Base-by-base conservation (phyloP, 1,140 invertebrate genomes). In the Pogonomyrmex barbatus region DNA sequence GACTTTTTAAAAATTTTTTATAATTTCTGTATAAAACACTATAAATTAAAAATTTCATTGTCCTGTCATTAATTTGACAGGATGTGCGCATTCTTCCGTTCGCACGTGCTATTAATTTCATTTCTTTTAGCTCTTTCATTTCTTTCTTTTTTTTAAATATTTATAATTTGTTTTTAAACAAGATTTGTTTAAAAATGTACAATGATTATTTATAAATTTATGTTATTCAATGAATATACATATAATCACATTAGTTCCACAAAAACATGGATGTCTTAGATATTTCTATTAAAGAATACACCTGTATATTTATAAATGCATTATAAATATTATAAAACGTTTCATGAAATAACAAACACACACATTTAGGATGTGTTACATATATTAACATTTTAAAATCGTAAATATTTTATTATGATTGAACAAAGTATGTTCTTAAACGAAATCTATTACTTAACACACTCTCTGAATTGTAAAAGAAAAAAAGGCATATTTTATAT, bases 211-310 rank as follows among this genome's bases (percentile, higher is more conserved):
- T 78, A 87, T 85, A 71, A 86, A 17, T 39, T 63, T 65, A 63
- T 39, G 77, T 88, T 86, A 90, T 87, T 89, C 54, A 83, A 67
- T 83, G 83, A 89, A 90, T 90, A 89, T 91, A 88, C 70, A 82
- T 71, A 77, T 82, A 70, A 65, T 62, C 87, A 86, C 76, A 85
- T 73, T 89, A 77, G 62, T 75, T 14, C 50, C 45, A 67, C 65
- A 73, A 85, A 73, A 50, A 79, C n/a, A 71, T 65, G 45, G 65
- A 73, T 78, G 14, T 33, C 3, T 24, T 50, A 68, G 36, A 56
- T 79, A 54, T 42, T 81, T 56, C 63, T 56, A 14, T 81, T 39
- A 54, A 2, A 4, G 4, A 81, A 68, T 81, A 47, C 4, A 17
- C 24, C 24, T 81, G 39, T 70, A 47, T 3, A 81, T 81, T 81